Evolutionary conservation across 2,888 invertebrate species (phyloP), one percentile per base, ranked within the genome.

Genomic region (Pandemis corylana): DNA sequence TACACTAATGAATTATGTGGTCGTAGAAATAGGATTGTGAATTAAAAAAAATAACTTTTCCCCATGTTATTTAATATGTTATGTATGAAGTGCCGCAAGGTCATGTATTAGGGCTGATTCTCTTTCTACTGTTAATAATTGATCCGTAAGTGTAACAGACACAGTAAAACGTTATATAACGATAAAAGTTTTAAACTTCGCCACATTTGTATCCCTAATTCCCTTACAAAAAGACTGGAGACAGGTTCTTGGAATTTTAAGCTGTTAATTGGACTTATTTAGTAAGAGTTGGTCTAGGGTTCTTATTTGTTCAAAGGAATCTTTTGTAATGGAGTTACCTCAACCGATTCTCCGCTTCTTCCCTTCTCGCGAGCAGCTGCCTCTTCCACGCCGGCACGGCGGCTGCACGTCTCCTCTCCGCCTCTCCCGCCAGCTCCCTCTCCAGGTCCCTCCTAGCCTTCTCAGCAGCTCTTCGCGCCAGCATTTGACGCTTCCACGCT

Each of bases 301-400:
- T 1, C 9, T 2, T 10, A 46, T 10, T 12, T 2, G 10, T 46
- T 12, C 0, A 51, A 7, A 5, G 51, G n/a, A 5, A 49, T 49
- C 12, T 5, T 51, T n/a, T 6, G n/a, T 51, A 41, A 15, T 20
- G 5, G 77, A 89, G 93, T 90, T 86, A 97, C 97, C 97, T 97
- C 83, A 96, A 94, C 92, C 96, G 96, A 83, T 95, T 96, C 84
- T 97, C 97, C 20, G 96, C 95, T 85, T 96, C 97, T 84, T 97
- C 97, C 82, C 97, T 96, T 80, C 97, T 96, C 73, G 97, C 97
- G 80, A 99, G 90, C 75, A 99, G 94, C 85, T 98, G 98, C 72
- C 98, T 95, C 90, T 99, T 99, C 99, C 99, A 99, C 68, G 97
- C 97, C 0, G 99, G 99, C 82, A 99, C 97, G 13, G 98, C 96